Percentiles rank a stretch among this genome's conserved stretches.
Conservation (phyloP, 2,888 invertebrate species). For the Ischnura elegans region DNA sequence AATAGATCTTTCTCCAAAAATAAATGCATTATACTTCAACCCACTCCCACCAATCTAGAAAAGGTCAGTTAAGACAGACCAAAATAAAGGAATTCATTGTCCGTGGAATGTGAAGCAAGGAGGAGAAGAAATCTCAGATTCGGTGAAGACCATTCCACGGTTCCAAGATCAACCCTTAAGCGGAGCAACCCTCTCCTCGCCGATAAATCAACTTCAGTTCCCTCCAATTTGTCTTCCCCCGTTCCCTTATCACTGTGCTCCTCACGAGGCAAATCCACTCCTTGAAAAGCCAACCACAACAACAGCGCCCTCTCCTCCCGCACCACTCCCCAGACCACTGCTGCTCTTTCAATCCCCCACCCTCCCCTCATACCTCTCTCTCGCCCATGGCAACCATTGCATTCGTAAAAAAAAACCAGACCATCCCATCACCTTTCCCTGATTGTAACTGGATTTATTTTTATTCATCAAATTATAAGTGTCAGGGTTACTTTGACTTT, state of each 20-base stretch:
- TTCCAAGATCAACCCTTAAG: conserved; percentile 38
- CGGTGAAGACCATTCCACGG: conserved; percentile 11
- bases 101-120: no score
- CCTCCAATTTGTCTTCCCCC: conserved; percentile 63
- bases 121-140: neutral
- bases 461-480: no score
- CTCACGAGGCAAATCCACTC: conserved; percentile 46
- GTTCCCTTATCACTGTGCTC: conserved; percentile 49
- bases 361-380: neutral
- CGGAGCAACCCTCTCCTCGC: neutral
- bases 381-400: no score
- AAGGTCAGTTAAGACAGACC: no score
- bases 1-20: no score
- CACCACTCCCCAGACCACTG: no score
- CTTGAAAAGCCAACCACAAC: no score
- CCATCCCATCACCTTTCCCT: neutral
- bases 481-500: no score
- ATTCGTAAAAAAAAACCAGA: no score
- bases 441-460: neutral
- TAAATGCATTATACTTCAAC: no score
- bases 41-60: no score
- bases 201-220: conserved; percentile 61
- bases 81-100: no score
- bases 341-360: neutral
- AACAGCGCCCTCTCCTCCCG: neutral